A percentile compares a stretch with the other conserved stretches of the same genome.
These are phyloP conservation scores for Brenthis ino DNA, from an alignment of 2,888 invertebrate genomes.

Conservation along the genomic window DNA sequence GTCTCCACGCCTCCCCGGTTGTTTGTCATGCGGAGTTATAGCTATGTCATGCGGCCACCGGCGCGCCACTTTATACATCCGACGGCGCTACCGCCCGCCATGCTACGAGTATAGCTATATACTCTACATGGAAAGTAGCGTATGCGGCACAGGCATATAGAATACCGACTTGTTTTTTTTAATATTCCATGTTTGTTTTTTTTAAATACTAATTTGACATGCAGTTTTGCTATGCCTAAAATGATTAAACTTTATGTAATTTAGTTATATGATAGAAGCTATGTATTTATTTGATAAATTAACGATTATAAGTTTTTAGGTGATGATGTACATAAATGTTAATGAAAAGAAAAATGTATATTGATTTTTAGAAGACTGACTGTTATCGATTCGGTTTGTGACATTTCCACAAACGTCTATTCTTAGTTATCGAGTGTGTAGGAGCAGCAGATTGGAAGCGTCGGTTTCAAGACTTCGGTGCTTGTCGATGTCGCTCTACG, in stretches of 20 bases:
- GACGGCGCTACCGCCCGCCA: conserved; percentile 71
- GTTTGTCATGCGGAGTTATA: conserved; percentile 81
- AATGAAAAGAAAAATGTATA: not conserved
- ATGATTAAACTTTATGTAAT: too few relatives aligned
- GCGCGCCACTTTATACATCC: conserved; percentile 82
- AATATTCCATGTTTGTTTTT: too few relatives aligned
- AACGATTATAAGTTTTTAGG: too few relatives aligned
- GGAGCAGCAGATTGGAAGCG: conserved; percentile 41
- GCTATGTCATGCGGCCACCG: conserved; percentile 82
- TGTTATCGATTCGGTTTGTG: not conserved
- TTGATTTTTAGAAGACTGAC: too few relatives aligned
- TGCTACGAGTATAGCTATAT: conserved; percentile 43
- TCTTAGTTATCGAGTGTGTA: conserved; percentile 28
- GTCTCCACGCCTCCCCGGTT: conserved; percentile 62
- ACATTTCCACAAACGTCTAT: conserved; percentile 8
- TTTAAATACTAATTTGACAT: too few relatives aligned
- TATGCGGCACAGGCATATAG: conserved; percentile 12
- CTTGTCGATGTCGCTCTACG: conserved; percentile 34
- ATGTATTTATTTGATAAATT: too few relatives aligned
- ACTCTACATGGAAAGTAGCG: not conserved
- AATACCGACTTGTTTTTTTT: conserved; percentile 2
- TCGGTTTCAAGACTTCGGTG: conserved; percentile 39
- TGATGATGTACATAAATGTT: too few relatives aligned
- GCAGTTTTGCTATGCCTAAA: too few relatives aligned
- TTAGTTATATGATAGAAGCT: too few relatives aligned